Conservation (phyloP, 1,140 invertebrate genomes). For the Sinonovacula constricta region DNA sequence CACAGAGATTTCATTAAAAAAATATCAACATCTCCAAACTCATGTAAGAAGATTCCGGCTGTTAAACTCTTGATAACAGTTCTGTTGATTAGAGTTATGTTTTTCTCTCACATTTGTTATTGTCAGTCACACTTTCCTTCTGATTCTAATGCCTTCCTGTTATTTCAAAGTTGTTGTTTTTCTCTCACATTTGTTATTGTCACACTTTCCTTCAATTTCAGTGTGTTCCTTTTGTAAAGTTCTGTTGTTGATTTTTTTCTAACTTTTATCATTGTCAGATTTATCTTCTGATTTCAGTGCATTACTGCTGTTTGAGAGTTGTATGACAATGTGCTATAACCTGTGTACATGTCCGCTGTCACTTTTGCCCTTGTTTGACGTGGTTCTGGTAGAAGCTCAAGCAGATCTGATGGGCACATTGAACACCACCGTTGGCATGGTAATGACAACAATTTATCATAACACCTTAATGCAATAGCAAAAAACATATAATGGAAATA, state of each 20-base stretch:
- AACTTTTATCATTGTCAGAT: not conserved
- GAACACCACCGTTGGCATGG: conserved; percentile 35
- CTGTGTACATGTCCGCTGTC: conserved; percentile 81
- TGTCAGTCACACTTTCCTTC: not conserved
- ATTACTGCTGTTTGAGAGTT: conserved; percentile 82
- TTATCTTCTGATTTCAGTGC: conserved; percentile 80
- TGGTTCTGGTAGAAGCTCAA: conserved; percentile 81
- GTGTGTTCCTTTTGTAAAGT: not conserved
- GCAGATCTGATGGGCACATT: conserved; percentile 75
- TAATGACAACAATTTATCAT: too few species aligned
- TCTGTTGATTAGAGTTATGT: too few species aligned
- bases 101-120: not conserved
- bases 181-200: not conserved
- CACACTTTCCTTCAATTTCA: not conserved
- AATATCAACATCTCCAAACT: too few species aligned
- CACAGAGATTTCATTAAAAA: too few species aligned
- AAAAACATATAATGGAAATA: too few species aligned
- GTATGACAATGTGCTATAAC: conserved; percentile 81
- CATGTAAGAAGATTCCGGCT: too few species aligned
- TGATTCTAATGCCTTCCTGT: not conserved
- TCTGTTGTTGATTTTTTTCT: too few species aligned
- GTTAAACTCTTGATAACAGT: too few species aligned
- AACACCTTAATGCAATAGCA: too few species aligned
- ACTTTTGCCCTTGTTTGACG: conserved; percentile 83
- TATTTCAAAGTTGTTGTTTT: not conserved